Percentiles rank a stretch among this genome's conserved stretches.
phyloP scores from a whole-genome alignment of 2,113 vertebrate genomes.

The Saguinus imperator region DNA sequence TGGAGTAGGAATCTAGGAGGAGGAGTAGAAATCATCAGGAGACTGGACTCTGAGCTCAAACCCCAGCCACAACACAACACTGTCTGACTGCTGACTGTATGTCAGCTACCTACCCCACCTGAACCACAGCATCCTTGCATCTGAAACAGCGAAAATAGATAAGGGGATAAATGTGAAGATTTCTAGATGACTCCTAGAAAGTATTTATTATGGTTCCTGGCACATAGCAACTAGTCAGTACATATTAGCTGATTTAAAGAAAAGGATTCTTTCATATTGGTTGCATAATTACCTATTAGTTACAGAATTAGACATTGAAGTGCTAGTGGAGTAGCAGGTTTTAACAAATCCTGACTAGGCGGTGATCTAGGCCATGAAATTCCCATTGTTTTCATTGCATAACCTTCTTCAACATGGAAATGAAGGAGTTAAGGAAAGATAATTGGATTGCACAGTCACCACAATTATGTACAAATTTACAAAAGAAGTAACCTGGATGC shows the following conservation, averaged over 20 bases:
- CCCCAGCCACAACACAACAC: not conserved
- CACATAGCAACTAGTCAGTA: not conserved
- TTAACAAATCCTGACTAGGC: not conserved
- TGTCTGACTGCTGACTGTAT: not conserved
- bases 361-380: not conserved
- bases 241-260: not conserved
- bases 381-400: too few species aligned
- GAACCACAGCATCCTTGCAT: not conserved
- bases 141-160: not conserved
- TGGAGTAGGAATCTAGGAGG: not conserved
- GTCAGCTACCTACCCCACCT: not conserved
- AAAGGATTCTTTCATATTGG: not conserved
- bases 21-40: not conserved
- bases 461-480: not conserved
- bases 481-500: not conserved
- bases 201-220: not conserved
- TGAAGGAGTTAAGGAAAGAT: not conserved
- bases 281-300: not conserved
- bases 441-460: not conserved
- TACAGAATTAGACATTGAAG: not conserved
- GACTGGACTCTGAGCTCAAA: not conserved
- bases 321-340: rapidly evolving
- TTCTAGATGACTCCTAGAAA: not conserved
- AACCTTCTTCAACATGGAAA: not conserved
- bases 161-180: not conserved